phyloP scores from a whole-genome alignment of 2,797 vertebrate genomes.

The Epinephelus coioides region DNA sequence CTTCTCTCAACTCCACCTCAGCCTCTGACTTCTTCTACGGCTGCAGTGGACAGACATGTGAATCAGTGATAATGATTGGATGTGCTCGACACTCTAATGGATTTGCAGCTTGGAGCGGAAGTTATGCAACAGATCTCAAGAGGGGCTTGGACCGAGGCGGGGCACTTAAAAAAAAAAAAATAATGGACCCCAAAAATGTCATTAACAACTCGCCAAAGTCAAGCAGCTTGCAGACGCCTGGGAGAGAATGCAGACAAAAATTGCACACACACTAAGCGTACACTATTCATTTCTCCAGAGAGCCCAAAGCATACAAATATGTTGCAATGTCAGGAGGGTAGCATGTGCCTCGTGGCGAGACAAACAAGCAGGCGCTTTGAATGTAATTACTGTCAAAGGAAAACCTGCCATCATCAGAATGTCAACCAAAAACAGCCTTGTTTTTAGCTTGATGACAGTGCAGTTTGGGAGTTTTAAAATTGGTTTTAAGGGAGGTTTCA shows the following conservation, averaged over 20 bases:
- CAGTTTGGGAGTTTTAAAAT: background rate
- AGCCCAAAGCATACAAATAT: slow-evolving; percentile 44
- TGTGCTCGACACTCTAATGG: slow-evolving; percentile 18
- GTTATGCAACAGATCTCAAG: slow-evolving; percentile 24
- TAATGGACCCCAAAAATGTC: slow-evolving; percentile 12
- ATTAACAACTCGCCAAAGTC: slow-evolving; percentile 36
- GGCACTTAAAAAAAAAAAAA: slow-evolving; percentile 5
- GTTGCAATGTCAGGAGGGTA: slow-evolving; percentile 53
- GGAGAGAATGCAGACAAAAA: slow-evolving; percentile 14
- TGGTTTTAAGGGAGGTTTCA: slow-evolving; percentile 7
- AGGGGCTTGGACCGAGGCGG: slow-evolving; percentile 4
- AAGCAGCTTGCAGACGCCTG: slow-evolving; percentile 33
- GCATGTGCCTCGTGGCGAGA: slow-evolving; percentile 31
- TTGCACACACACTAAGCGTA: background rate
- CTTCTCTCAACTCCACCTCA: slow-evolving; percentile 13
- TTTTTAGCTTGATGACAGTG: slow-evolving; percentile 1
- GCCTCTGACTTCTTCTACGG: slow-evolving; percentile 26
- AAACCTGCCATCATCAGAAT: slow-evolving; percentile 27
- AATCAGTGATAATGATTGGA: slow-evolving; percentile 27
- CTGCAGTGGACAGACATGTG: slow-evolving; percentile 8
- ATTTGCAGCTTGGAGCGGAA: slow-evolving; percentile 15
- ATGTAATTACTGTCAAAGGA: slow-evolving; percentile 42
- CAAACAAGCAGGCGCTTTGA: slow-evolving; percentile 49
- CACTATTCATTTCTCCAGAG: slow-evolving; percentile 4
- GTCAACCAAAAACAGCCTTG: background rate